Evolutionary conservation across 2,113 vertebrate genomes (phyloP), one percentile per base, ranked within the genome.

Genomic region (Poicephalus meyeri): DNA sequence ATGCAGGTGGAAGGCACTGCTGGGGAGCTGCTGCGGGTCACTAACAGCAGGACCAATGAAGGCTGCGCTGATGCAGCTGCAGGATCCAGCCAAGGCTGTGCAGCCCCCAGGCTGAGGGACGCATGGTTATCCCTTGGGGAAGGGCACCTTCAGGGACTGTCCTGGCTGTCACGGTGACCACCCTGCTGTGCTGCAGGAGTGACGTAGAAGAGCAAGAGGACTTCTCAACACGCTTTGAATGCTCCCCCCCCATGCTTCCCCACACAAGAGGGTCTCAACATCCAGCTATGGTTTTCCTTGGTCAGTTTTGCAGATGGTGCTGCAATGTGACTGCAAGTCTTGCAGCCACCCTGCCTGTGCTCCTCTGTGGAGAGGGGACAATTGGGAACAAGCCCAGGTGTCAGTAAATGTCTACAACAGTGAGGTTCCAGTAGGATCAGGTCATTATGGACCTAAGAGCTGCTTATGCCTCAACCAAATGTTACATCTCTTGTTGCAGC

Each of bases 361-460:
- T 24, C 61, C 11, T 0, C 3, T 5, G 1, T 1, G 7, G 29
- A 33, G 65, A 11, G 6, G 28, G 20, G 64, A 91, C 28, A 37
- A 44, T 0, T 1, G 1, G 13, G 80, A 73, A 47, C 37, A 19
- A 47, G 21, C 33, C 60, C 0, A 3, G 1, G 42, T 5, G 15
- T 44, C 52, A 2, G 7, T 11, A 9, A 39, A 18, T 13, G 3
- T 16, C 41, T 23, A 16, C 42, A 14, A 2, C 58, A n/a, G n/a
- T 2, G 11, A 50, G 33, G 4, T 29, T 42, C 80, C 18, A 61
- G 42, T 35, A 60, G 39, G 46, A 8, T 31, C 44, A 5, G 42
- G 39, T 63, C 42, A 8, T 9, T 33, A 42, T 0, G 4, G 70
- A 50, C 10, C 0, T 13, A 33, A 61, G 41, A 50, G 16, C 66